A percentile compares a stretch with the other conserved stretches of the same genome.
Evolutionary conservation across 2,888 invertebrate species (phyloP).

Genomic region (Lissonota sp.): DNA sequence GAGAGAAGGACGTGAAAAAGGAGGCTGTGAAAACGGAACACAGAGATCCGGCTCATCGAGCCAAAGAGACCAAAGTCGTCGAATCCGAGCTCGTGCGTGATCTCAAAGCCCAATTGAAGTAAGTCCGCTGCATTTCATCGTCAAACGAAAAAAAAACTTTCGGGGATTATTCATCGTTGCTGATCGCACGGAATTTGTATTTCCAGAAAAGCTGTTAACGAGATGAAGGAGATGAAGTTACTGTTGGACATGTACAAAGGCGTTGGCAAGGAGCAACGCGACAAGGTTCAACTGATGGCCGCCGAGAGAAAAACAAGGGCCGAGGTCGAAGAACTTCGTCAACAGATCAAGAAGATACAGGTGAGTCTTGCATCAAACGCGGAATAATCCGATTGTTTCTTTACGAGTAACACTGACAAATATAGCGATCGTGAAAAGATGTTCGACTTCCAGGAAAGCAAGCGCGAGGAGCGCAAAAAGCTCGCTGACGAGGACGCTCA

Average conservation of each 20-base stretch:
- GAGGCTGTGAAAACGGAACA: conserved; percentile 83
- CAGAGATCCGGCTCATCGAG: conserved; percentile 86
- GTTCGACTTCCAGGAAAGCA: conserved; percentile 89
- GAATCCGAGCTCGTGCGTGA: conserved; percentile 93
- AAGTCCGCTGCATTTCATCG: conserved; percentile 77
- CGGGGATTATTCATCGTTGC: too few relatives aligned
- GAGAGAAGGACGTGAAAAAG: conserved; percentile 86
- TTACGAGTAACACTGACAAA: conserved; percentile 49
- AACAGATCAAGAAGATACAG: conserved; percentile 94
- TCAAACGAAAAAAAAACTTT: too few relatives aligned
- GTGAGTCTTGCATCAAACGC: conserved; percentile 79
- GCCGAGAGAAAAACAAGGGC: conserved; percentile 95
- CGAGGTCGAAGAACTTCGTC: conserved; percentile 95
- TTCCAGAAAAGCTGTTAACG: conserved; percentile 91
- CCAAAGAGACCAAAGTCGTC: conserved; percentile 87
- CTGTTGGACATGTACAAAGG: conserved; percentile 98
- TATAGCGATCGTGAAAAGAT: conserved; percentile 60
- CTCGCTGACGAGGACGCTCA: conserved; percentile 97
- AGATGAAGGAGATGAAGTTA: conserved; percentile 97
- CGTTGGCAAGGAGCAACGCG: conserved; percentile 97
- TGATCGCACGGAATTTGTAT: background rate
- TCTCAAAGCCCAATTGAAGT: conserved; percentile 96
- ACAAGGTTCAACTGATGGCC: conserved; percentile 98
- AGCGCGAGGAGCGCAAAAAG: conserved; percentile 95
- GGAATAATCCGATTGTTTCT: conserved; percentile 36